Conservation (phyloP, 1,140 invertebrate genomes). For the Drosophila carrolli region DNA sequence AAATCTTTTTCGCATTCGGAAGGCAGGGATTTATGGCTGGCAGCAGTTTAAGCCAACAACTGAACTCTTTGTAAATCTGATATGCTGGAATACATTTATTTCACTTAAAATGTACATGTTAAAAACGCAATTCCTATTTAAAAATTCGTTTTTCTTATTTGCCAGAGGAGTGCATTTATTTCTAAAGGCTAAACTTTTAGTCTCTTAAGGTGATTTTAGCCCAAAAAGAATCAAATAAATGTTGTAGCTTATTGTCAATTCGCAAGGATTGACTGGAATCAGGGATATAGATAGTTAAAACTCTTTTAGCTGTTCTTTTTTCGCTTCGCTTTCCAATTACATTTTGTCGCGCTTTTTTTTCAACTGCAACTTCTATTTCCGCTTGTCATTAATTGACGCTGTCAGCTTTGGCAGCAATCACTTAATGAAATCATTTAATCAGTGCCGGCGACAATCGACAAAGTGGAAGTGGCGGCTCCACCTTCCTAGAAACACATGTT, state of each 20-base stretch:
- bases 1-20: constrained; percentile 27
- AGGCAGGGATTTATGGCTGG: constrained; percentile 26
- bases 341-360: constrained; percentile 11
- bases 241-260: not conserved
- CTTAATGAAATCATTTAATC: constrained; percentile 66
- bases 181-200: no score
- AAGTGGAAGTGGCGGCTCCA: constrained; percentile 24
- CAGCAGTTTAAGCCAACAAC: not conserved
- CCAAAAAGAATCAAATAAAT: no score
- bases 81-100: not conserved
- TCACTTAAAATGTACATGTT: no score
- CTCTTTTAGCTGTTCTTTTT: no score
- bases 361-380: constrained; percentile 21
- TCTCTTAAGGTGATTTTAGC: no score
- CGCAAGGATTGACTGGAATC: not conserved
- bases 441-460: constrained; percentile 33
- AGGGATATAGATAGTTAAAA: not conserved
- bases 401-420: constrained; percentile 33
- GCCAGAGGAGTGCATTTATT: no score
- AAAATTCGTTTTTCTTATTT: no score
- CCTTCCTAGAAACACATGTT: constrained; percentile 53
- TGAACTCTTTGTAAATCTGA: constrained; percentile 6
- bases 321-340: constrained; percentile 16
- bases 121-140: no score
- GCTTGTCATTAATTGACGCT: constrained; percentile 30